Conservation (phyloP, 2,113 vertebrate genomes). For the Zosterops japonicus region DNA sequence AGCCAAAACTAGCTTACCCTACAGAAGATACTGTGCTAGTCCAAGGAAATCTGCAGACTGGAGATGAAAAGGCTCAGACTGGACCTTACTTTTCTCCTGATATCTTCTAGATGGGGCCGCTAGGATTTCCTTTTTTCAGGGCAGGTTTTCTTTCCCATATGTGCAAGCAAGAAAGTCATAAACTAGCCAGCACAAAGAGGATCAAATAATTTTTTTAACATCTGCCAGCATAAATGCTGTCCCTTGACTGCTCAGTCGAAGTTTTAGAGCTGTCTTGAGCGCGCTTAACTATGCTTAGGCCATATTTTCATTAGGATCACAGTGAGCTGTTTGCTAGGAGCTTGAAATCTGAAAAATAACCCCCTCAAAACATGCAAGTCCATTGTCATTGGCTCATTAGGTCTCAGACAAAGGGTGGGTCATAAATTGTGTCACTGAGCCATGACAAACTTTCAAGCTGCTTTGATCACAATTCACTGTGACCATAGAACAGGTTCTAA, state of each 20-base stretch:
- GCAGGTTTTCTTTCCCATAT: background rate
- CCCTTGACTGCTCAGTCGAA: background rate
- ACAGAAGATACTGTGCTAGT: background rate
- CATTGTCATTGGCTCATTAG: slow-evolving; percentile 11
- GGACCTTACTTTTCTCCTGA: background rate
- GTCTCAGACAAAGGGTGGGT: background rate
- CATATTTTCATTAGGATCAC: slow-evolving; percentile 27
- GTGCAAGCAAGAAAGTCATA: background rate
- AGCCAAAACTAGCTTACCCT: background rate
- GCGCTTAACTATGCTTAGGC: slow-evolving; percentile 23
- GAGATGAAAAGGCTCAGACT: background rate
- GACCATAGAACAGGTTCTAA: background rate
- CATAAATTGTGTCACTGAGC: background rate
- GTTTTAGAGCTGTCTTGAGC: slow-evolving; percentile 34
- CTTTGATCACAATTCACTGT: background rate
- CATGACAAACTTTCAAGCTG: background rate
- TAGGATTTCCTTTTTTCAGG: background rate
- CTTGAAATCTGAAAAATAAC: slow-evolving; percentile 31
- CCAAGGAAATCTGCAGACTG: background rate
- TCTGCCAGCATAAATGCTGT: background rate
- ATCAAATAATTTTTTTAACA: background rate
- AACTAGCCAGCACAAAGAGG: background rate
- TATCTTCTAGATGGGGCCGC: background rate
- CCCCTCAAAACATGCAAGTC: background rate
- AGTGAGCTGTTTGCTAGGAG: background rate